Percentiles rank a stretch among this genome's conserved stretches.
These are phyloP conservation scores for Cyrtonyx montezumae DNA, from an alignment of 2,113 vertebrate genomes.

Conservation along the genomic window DNA sequence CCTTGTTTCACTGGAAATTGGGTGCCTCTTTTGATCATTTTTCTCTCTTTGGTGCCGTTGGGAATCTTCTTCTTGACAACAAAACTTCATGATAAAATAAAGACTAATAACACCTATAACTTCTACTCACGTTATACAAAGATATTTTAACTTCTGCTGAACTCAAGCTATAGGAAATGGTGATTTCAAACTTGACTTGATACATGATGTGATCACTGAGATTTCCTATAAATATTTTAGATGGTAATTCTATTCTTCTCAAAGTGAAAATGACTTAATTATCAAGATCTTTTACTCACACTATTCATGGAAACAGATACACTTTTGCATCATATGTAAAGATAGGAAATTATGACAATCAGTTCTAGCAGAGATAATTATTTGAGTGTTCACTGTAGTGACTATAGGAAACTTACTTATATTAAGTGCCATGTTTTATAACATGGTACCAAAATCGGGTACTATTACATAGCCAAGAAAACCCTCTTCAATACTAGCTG, in stretches of 20 bases:
- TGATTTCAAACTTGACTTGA: neutral
- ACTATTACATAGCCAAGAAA: neutral
- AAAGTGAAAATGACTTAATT: conserved; percentile 43
- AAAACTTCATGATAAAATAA: neutral
- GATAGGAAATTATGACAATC: conserved; percentile 31
- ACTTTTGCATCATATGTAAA: conserved; percentile 34
- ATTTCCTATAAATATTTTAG: conserved; percentile 23
- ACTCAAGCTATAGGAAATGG: conserved; percentile 46
- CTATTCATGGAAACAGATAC: neutral
- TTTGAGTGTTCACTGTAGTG: conserved; percentile 27
- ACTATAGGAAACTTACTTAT: neutral
- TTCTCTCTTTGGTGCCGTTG: neutral
- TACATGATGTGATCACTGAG: neutral
- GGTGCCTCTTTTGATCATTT: neutral
- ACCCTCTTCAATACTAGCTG: neutral
- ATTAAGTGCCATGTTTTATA: neutral
- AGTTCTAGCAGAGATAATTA: conserved; percentile 37
- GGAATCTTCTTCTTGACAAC: neutral
- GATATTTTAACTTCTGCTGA: conserved; percentile 54
- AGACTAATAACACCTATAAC: conserved; percentile 9
- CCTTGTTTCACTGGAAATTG: neutral
- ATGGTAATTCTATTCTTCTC: neutral
- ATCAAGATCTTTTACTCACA: neutral
- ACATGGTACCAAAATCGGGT: neutral
- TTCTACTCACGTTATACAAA: neutral